Base-by-base conservation (phyloP, 2,113 vertebrate species). In the Myotis yumanensis region DNA sequence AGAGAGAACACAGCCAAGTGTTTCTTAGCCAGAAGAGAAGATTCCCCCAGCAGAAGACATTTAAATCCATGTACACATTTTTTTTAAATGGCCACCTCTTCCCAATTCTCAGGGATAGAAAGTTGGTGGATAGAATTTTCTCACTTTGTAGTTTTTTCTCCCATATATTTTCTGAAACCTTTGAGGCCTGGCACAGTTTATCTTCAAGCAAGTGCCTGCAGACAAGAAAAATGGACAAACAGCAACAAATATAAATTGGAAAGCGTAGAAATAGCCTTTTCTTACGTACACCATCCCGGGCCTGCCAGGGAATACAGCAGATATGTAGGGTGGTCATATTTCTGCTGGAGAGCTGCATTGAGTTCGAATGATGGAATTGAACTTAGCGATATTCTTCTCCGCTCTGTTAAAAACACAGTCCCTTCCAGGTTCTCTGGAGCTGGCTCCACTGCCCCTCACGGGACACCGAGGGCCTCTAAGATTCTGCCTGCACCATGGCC, bases 161-260 rank as follows among this genome's bases (percentile, higher is more conserved):
- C 37, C 54, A 62, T 11, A 37, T 32, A 64, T 92, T 90, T 95
- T 93, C 90, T 82, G 90, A 96, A 96, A 93, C 77, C 76, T 95
- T 77, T 88, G 93, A 79, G 95, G 76, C 52, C 66, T 90, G 68
- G 40, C 77, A 73, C 1, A 88, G 88, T 82, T 96, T 94, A 97
- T 96, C 96, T 97, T 92, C 68, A 62, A 95, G 77, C 43, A 52
- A 95, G 62, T 20, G 68, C 52, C 90, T 59, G 4, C 23, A 92
- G 85, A 92, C 90, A 96, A 97, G 94, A 97, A 57, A 92, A 96
- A 96, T 97, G 92, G 87, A 93, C 68, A 72, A 95, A 92, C 0
- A 82, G 77, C 59, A 89, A 82, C 72, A 90, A 83, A 92, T 93
- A 96, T 32, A 96, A 96, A 96, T 86, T 59, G 88, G 82, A 93